Base-by-base conservation (phyloP, 1,140 invertebrate genomes). In the Drosophila lowei region DNA sequence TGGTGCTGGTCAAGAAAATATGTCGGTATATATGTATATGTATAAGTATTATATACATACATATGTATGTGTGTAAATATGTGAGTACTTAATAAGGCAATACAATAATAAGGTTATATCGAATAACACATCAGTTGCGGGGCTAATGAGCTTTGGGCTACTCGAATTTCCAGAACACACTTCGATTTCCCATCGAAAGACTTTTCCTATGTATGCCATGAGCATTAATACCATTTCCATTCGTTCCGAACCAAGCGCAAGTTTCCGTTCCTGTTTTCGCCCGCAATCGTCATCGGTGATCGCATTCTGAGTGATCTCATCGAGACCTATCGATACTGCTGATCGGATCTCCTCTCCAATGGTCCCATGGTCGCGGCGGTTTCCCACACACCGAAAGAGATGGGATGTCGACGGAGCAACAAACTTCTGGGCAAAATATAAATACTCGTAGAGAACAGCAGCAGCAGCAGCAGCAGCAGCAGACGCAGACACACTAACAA, bases 391-490 rank as follows among this genome's bases (percentile, higher is more conserved):
- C 42, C 41, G 23, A 16, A 34, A 23, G 25, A 30, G 15, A 21
- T 9, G 43, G 15, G 25, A 43, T 5, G 18, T 59, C n/a, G 44
- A 49, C 7, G 53, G 75, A 64, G 65, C 71, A 80, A 66, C 53
- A 79, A 80, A 66, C 72, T 76, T 9, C 70, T 60, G 77, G 60
- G 47, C 64, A 49, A 65, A 60, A 13, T 16, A 15, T 13, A 65
- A 16, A 4, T 9, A 47, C 30, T 30, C 30, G 8, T 9, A 30
- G 30, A 30, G 2, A 9, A 30, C 30, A 30, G 30, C 30, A 30
- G 3, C 30, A 30, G 5, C 23, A 30, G 8, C 28, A 30, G 21
- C 18, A 3, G 4, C 23, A 5, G 23, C 23, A 25, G 4, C 23
- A 21, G 18, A 7, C 21, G 2, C 1, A 46, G 30, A 44, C 16